A percentile compares a stretch with the other conserved stretches of the same genome.
phyloP scores from a whole-genome alignment of 2,888 invertebrate species.

The Macaria liturata region DNA sequence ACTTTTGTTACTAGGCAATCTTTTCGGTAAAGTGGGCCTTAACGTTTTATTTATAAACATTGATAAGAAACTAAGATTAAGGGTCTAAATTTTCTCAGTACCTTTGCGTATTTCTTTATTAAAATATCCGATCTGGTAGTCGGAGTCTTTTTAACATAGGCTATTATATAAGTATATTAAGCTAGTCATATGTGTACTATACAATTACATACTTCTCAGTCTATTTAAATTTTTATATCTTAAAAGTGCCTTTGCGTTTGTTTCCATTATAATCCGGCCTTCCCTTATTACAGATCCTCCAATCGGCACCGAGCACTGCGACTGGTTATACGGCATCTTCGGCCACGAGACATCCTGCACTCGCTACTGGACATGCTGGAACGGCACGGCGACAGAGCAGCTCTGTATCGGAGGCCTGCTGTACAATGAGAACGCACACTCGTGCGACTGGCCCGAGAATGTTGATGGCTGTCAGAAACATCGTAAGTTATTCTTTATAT shows the following conservation, averaged over 20 bases:
- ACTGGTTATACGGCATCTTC: slow-evolving; percentile 96
- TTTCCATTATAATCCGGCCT: neutral
- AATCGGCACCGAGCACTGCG: slow-evolving; percentile 93
- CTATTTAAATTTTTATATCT: too few species aligned
- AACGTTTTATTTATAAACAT: too few species aligned
- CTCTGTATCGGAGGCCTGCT: slow-evolving; percentile 95
- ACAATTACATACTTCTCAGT: too few species aligned
- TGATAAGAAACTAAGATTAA: too few species aligned
- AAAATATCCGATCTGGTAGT: too few species aligned
- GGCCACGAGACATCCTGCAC: slow-evolving; percentile 97
- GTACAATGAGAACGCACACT: slow-evolving; percentile 95
- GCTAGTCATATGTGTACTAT: too few species aligned
- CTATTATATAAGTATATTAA: too few species aligned
- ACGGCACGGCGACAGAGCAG: slow-evolving; percentile 95
- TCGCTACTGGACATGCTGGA: slow-evolving; percentile 97
- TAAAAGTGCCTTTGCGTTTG: neutral
- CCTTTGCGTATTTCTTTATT: too few species aligned
- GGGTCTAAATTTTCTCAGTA: too few species aligned
- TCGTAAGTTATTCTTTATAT: slow-evolving; percentile 85
- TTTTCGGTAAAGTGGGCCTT: too few species aligned
- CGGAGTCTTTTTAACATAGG: too few species aligned
- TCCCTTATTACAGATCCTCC: slow-evolving; percentile 86
- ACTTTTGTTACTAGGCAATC: too few species aligned
- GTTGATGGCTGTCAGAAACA: slow-evolving; percentile 97
- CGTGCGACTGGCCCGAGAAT: slow-evolving; percentile 97